Evolutionary conservation across 2,797 vertebrate species (phyloP).

Genomic region (Oryzias sinensis): DNA sequence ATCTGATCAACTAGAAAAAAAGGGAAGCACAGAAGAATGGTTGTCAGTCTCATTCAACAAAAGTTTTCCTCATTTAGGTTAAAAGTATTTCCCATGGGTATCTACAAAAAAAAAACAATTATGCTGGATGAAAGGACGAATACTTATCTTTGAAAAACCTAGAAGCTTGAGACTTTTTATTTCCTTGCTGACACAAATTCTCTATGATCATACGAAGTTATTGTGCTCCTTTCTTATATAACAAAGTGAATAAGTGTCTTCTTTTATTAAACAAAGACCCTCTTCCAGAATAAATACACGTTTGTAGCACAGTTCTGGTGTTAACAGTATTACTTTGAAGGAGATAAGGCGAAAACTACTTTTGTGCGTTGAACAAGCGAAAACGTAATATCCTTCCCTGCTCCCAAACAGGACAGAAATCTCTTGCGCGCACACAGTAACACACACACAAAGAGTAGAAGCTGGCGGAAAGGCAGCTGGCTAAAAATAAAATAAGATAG

Average conservation of each 20-base stretch:
- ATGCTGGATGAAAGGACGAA: neutral
- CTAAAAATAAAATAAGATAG: slow-evolving; percentile 73
- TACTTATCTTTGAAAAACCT: too few relatives aligned
- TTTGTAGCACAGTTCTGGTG: slow-evolving; percentile 53
- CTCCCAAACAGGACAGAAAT: slow-evolving; percentile 48
- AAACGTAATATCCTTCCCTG: slow-evolving; percentile 45
- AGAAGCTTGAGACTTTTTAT: neutral
- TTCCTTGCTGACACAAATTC: slow-evolving; percentile 3
- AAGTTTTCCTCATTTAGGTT: neutral
- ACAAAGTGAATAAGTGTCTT: slow-evolving; percentile 24
- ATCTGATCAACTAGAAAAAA: too few relatives aligned
- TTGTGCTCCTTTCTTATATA: slow-evolving; percentile 25
- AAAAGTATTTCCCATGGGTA: too few relatives aligned
- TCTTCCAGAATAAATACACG: slow-evolving; percentile 16
- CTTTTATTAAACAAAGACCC: slow-evolving; percentile 8
- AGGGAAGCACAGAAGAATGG: too few relatives aligned
- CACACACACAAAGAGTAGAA: neutral
- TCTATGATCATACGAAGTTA: slow-evolving; percentile 14
- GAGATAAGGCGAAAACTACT: slow-evolving; percentile 42
- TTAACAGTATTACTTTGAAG: slow-evolving; percentile 44
- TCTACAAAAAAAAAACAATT: neutral
- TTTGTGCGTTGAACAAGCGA: slow-evolving; percentile 40
- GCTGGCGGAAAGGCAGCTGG: slow-evolving; percentile 28
- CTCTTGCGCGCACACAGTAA: slow-evolving; percentile 1
- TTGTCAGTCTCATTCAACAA: too few relatives aligned